Evolutionary conservation across 2,888 invertebrate species (phyloP).

Genomic region (Noctuana brunneofusca): DNA sequence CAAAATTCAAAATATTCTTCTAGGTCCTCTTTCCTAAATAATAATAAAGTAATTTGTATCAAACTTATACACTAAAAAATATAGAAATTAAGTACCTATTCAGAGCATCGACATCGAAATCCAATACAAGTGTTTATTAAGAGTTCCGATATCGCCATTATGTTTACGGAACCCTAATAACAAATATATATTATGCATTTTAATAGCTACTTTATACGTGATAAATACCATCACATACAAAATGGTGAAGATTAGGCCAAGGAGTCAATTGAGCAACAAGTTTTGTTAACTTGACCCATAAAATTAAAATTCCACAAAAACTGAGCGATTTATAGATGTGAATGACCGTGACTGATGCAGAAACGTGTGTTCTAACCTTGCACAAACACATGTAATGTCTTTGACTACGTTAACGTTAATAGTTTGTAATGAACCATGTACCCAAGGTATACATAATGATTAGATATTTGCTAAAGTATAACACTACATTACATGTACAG

Average conservation of each 20-base stretch:
- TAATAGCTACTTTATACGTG: constrained; percentile 4
- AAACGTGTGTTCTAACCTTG: constrained; percentile 28
- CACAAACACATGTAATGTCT: background rate
- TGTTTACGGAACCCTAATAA: background rate
- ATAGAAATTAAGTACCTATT: too few species aligned
- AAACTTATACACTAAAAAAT: too few species aligned
- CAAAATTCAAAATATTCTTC: too few species aligned
- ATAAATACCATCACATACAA: background rate
- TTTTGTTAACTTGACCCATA: constrained; percentile 20
- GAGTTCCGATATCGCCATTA: background rate
- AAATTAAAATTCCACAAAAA: constrained; percentile 19
- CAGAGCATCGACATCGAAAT: too few species aligned
- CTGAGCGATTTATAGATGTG: constrained; percentile 29
- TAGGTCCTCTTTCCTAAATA: too few species aligned
- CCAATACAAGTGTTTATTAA: too few species aligned
- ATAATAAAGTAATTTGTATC: too few species aligned
- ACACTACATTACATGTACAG: too few species aligned
- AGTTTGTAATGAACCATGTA: too few species aligned
- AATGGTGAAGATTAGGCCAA: constrained; percentile 22
- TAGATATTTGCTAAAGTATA: too few species aligned
- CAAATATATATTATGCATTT: background rate
- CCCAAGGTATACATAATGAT: background rate
- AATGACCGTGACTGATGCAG: constrained; percentile 39
- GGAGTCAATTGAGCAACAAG: constrained; percentile 4
- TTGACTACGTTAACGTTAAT: background rate